Evolutionary conservation across 2,113 vertebrate genomes (phyloP), one percentile per base, ranked within the genome.

Genomic region (Candoia aspera): DNA sequence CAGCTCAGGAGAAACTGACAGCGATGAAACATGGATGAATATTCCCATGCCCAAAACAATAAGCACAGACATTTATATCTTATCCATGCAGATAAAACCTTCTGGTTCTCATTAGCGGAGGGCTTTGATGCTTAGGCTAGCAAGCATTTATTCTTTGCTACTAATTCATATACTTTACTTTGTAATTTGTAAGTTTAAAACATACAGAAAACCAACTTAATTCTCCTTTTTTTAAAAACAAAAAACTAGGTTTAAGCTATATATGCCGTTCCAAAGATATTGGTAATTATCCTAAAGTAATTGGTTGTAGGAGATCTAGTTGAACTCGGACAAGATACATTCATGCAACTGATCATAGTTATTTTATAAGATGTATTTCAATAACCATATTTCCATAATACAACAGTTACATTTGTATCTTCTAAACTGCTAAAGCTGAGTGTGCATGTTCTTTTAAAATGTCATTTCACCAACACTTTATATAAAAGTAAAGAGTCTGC

Each of bases 401-500:
- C 42, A 11, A 54, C n/a, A 62, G 49, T 37, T 33, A 91, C n/a
- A 0, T 8, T 4, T 64, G 33, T n/a, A 26, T 85, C 0, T 33
- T 15, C 93, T 93, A 84, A 87, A 88, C 54, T 88, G 29, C 58
- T 46, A 26, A 55, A 68, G 60, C 93, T 42, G 11, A n/a, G 49
- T 54, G 21, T 33, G 11, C 6, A 15, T 84, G 93, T 0, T 87
- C 24, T 94, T 95, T 37, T 85, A 95, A 94, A 94, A 93, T 19
- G 24, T 8, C 84, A 88, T 90, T 96, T 58, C 29, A 84, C 83
- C 55, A 94, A 94, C 90, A 90, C 89, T 87, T 96, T 93, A 91
- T 91, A 94, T 92, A 90, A 91, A 96, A 96, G 92, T 90, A 93
- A 97, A 97, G 96, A 95, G 92, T 94, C 95, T 95, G 94, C 95